Evolutionary conservation across 2,888 invertebrate genomes (phyloP).

Genomic region (Drosophila borealis): DNA sequence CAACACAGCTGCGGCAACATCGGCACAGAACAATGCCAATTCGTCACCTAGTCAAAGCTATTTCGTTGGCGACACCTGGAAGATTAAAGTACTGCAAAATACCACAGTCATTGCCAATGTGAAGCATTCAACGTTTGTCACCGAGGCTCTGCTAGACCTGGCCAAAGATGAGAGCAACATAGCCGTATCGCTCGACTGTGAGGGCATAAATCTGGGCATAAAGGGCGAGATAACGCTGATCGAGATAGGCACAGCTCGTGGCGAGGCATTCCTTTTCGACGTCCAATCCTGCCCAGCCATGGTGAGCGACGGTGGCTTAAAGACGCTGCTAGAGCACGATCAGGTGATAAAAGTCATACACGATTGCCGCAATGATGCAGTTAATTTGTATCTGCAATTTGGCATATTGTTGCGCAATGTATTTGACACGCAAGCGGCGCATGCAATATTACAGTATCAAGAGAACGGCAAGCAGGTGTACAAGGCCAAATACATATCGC

Average conservation of each 20-base stretch:
- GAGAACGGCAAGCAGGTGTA: conserved; percentile 95
- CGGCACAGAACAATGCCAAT: conserved; percentile 71
- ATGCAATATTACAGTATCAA: conserved; percentile 95
- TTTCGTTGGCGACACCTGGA: conserved; percentile 90
- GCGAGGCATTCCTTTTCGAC: conserved; percentile 95
- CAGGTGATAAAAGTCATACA: conserved; percentile 95
- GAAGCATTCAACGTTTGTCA: conserved; percentile 91
- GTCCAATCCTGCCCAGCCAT: conserved; percentile 93
- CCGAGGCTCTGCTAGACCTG: conserved; percentile 89
- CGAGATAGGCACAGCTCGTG: conserved; percentile 92
- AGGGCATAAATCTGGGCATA: conserved; percentile 95
- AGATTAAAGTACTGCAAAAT: conserved; percentile 92
- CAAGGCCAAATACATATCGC: conserved; percentile 96
- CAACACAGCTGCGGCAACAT: conserved; percentile 53
- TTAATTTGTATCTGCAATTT: conserved; percentile 94
- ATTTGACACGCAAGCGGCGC: conserved; percentile 97
- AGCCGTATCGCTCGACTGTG: conserved; percentile 94
- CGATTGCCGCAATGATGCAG: conserved; percentile 96
- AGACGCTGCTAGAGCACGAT: conserved; percentile 91
- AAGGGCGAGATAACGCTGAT: conserved; percentile 95
- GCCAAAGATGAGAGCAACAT: conserved; percentile 85
- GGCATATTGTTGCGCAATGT: conserved; percentile 93
- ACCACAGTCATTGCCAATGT: conserved; percentile 92
- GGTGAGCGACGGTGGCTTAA: conserved; percentile 91
- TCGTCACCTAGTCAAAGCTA: conserved; percentile 83